Percentiles rank a stretch among this genome's conserved stretches.
Conservation (phyloP, 2,888 invertebrate genomes). For the Euzetes globulus region DNA sequence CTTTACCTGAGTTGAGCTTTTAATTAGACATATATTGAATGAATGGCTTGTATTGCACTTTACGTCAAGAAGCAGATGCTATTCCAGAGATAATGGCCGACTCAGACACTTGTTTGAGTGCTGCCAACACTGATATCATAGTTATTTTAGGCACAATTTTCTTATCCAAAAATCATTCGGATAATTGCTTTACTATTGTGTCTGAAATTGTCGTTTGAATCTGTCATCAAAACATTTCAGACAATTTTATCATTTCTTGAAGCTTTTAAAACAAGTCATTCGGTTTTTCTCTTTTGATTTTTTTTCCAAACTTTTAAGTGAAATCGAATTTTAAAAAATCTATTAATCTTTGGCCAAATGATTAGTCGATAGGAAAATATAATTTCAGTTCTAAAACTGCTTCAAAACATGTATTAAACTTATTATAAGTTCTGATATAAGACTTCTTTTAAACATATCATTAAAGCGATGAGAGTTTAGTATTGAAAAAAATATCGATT, state of each 20-base stretch:
- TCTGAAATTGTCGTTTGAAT: not conserved
- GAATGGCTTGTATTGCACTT: not conserved
- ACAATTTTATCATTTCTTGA: not conserved
- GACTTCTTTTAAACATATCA: not conserved
- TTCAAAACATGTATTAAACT: not conserved
- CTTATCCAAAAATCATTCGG: not conserved
- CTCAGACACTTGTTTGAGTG: not conserved
- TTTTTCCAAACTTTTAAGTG: not conserved
- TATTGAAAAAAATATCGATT: not conserved
- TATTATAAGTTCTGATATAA: not conserved
- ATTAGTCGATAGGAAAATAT: not conserved
- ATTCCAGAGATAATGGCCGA: not conserved
- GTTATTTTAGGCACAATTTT: not conserved
- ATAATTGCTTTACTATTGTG: not conserved
- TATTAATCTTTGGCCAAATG: not conserved
- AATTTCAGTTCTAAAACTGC: too few relatives aligned
- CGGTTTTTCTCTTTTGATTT: not conserved
- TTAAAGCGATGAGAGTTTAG: not conserved
- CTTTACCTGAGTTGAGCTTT: not conserved
- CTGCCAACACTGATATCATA: not conserved
- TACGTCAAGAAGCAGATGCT: not conserved
- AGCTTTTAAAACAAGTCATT: not conserved
- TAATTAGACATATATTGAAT: not conserved
- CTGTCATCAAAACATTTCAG: not conserved
- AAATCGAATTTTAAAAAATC: not conserved